phyloP scores from a whole-genome alignment of 2,113 vertebrate species.

The Megaleporinus macrocephalus region DNA sequence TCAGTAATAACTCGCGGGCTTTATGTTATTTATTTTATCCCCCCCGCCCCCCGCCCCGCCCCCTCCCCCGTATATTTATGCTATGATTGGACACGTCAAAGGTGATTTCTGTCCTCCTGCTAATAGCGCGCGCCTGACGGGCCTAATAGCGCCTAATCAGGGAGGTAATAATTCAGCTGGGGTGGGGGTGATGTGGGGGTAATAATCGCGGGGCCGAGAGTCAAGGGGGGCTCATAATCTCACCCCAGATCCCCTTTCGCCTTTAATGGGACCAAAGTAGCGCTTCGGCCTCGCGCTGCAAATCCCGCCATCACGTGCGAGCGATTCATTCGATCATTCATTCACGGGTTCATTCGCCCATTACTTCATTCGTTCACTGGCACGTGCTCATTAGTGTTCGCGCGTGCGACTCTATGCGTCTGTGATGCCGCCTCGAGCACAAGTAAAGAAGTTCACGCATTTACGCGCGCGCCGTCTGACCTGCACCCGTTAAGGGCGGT shows the following conservation, averaged over 20 bases:
- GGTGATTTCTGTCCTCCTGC: constrained; percentile 83
- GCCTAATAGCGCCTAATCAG: constrained; percentile 87
- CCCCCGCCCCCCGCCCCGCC: background rate
- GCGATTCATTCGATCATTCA: constrained; percentile 52
- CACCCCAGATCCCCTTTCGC: constrained; percentile 87
- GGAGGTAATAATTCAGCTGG: constrained; percentile 84
- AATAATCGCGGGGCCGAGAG: background rate
- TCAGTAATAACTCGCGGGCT: background rate
- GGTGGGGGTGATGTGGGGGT: background rate
- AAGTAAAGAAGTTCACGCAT: too few relatives aligned
- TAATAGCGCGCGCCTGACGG: constrained; percentile 84
- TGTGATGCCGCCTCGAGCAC: too few relatives aligned
- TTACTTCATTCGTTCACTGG: background rate
- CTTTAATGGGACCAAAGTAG: constrained; percentile 87
- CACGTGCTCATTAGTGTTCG: too few relatives aligned
- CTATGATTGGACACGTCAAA: constrained; percentile 80
- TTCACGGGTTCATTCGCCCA: constrained; percentile 37
- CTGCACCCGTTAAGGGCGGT: too few relatives aligned
- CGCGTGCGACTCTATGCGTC: too few relatives aligned
- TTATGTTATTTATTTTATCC: background rate
- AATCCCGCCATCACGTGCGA: constrained; percentile 75
- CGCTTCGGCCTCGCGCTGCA: constrained; percentile 85
- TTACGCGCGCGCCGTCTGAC: too few relatives aligned
- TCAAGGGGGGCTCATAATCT: constrained; percentile 40
- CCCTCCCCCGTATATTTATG: constrained; percentile 75